These are phyloP conservation scores for Crotophaga sulcirostris DNA, from an alignment of 2,113 vertebrate species.

Conservation along the genomic window DNA sequence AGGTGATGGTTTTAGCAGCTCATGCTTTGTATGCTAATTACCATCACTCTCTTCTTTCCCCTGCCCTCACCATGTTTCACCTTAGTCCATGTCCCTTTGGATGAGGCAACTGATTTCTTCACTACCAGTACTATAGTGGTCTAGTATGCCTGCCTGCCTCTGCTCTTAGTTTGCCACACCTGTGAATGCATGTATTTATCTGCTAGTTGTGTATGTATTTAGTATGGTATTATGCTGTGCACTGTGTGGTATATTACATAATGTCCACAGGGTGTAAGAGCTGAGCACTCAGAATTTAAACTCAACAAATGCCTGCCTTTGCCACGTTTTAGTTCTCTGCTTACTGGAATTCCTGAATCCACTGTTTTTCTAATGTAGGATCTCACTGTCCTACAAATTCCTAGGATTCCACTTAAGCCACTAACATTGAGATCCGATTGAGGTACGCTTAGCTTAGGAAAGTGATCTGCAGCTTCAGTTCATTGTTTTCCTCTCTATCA, in stretches of 20 bases:
- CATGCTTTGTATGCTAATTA: background rate
- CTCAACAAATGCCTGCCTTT: background rate
- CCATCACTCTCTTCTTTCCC: background rate
- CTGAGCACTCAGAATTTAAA: background rate
- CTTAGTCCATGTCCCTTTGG: background rate
- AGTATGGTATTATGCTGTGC: background rate
- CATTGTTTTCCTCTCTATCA: background rate
- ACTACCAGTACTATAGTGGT: background rate
- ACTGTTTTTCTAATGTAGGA: background rate
- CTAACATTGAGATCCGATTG: background rate
- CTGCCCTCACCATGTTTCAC: background rate
- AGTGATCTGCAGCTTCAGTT: background rate
- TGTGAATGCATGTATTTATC: background rate
- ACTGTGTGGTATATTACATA: background rate
- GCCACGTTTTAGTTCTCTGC: background rate
- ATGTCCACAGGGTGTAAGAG: accelerated
- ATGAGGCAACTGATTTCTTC: background rate
- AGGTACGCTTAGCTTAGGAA: background rate
- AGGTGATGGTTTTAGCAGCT: background rate
- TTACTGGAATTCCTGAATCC: background rate
- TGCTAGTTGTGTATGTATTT: background rate
- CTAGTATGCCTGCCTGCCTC: background rate
- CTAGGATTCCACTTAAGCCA: background rate
- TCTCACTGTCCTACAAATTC: background rate
- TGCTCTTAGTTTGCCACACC: background rate